Evolutionary conservation across 2,113 vertebrate species (phyloP).

Genomic region (Pandion haliaetus): DNA sequence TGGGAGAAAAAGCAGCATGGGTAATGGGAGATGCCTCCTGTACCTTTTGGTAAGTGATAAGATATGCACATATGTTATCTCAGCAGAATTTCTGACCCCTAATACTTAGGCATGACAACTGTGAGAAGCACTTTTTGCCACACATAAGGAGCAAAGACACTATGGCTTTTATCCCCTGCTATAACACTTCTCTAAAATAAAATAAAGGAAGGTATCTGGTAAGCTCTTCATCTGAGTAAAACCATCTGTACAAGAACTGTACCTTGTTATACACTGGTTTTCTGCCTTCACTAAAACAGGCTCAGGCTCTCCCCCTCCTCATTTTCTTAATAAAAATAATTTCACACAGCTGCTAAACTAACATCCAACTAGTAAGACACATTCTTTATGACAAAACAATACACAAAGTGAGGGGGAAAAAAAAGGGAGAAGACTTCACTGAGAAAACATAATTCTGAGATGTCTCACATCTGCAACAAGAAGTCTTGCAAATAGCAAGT

Average conservation of each 20-base stretch:
- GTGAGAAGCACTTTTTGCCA: not conserved
- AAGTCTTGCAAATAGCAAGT: not conserved
- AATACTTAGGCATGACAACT: not conserved
- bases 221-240: not conserved
- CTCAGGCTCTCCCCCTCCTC: not conserved
- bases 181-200: not conserved
- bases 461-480: not conserved
- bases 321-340: not conserved
- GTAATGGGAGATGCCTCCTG: not conserved
- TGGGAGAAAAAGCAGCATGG: not conserved
- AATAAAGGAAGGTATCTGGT: not conserved
- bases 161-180: not conserved
- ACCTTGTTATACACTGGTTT: not conserved
- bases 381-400: not conserved
- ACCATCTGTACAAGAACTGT: accelerated
- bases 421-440: not conserved
- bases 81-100: not conserved
- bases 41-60: accelerated
- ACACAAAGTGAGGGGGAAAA: not conserved
- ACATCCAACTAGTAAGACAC: not conserved
- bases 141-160: not conserved
- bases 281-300: not conserved
- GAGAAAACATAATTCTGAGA: not conserved
- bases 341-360: not conserved
- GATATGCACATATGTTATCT: not conserved